These are phyloP conservation scores for Donacobius atricapilla DNA, from an alignment of 2,113 vertebrate genomes.

Conservation along the genomic window DNA sequence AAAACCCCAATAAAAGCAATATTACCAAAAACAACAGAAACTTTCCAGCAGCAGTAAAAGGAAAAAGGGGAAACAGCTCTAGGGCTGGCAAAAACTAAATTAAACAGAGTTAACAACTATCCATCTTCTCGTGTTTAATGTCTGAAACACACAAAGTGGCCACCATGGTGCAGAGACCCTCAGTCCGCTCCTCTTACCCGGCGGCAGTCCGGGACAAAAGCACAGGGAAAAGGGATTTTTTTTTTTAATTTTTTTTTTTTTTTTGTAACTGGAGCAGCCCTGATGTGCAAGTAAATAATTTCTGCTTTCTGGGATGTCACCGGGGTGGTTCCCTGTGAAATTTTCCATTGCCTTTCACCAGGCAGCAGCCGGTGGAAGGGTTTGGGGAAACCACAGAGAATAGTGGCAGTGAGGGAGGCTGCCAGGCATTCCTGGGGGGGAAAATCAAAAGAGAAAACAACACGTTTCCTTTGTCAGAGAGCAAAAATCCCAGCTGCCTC, in stretches of 20 bases:
- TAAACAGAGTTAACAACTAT: constrained; percentile 12
- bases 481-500: not conserved
- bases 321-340: not conserved
- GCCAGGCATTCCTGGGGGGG: not conserved
- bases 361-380: not conserved
- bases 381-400: not conserved
- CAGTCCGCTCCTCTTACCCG: not conserved
- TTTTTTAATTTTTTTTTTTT: no score
- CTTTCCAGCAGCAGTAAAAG: constrained; percentile 46
- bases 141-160: constrained; percentile 9
- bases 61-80: constrained; percentile 40
- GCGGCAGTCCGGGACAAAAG: constrained; percentile 13
- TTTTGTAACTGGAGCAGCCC: not conserved
- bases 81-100: constrained; percentile 37
- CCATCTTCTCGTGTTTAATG: constrained; percentile 4
- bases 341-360: constrained; percentile 3
- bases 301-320: not conserved
- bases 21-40: constrained; percentile 26
- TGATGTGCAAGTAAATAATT: constrained; percentile 9
- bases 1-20: constrained; percentile 18
- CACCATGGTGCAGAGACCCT: not conserved
- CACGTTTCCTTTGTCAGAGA: not conserved
- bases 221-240: not conserved
- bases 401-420: not conserved
- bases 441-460: not conserved